Percentiles rank a stretch among this genome's conserved stretches.
Conservation (phyloP, 2,888 invertebrate species). For the Heliconius aoede region DNA sequence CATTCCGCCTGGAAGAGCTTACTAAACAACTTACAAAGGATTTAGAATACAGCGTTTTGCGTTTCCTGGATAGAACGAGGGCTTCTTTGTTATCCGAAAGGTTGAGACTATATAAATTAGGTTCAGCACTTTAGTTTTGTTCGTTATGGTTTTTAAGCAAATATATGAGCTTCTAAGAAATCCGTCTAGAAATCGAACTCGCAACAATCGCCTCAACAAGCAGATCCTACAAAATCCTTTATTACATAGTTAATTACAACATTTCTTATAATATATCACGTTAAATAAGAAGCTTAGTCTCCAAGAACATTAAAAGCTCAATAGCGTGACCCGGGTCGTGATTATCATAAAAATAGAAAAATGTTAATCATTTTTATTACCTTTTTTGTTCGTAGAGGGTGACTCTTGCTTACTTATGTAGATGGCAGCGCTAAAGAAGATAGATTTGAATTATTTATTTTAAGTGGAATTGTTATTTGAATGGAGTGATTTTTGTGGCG, state of each 20-base stretch:
- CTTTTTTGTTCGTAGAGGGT: conserved; percentile 36
- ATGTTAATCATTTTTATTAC: conserved; percentile 52
- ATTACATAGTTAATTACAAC: background rate
- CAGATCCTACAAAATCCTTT: background rate
- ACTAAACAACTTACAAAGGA: conserved; percentile 34
- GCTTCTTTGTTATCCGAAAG: conserved; percentile 21
- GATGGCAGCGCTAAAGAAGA: conserved; percentile 65
- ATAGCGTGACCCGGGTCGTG: conserved; percentile 15
- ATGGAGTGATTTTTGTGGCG: conserved; percentile 57
- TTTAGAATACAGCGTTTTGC: conserved; percentile 24
- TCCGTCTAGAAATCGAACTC: no score
- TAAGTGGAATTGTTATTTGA: conserved; percentile 64
- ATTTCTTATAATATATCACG: background rate
- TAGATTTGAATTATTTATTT: conserved; percentile 77
- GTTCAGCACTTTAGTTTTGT: background rate
- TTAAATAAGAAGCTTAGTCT: conserved; percentile 8
- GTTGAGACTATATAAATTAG: conserved; percentile 24
- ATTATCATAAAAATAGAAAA: conserved; percentile 50
- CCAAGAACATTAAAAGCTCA: conserved; percentile 24
- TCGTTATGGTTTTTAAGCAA: background rate
- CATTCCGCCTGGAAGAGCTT: conserved; percentile 36
- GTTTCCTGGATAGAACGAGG: conserved; percentile 29
- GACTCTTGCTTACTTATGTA: conserved; percentile 67
- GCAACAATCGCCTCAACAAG: background rate
- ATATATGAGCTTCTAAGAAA: background rate